phyloP scores from a whole-genome alignment of 2,113 vertebrate species.

The Ondatra zibethicus region DNA sequence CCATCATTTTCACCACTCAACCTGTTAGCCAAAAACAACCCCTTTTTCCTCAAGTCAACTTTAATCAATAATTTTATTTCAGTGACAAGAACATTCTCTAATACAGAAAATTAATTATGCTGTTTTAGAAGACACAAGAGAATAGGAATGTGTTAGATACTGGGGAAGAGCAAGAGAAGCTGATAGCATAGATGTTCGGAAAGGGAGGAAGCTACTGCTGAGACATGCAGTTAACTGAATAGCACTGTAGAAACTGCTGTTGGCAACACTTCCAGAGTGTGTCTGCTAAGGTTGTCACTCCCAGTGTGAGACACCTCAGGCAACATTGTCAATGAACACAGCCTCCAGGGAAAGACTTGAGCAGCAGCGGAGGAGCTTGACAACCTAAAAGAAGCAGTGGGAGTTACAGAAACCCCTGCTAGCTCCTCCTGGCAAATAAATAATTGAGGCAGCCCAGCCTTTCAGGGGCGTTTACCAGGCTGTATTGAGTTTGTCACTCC shows the following conservation, averaged over 20 bases:
- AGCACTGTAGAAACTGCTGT: not conserved
- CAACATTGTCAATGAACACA: not conserved
- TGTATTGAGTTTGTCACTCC: not conserved
- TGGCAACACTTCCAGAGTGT: not conserved
- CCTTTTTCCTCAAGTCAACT: not conserved
- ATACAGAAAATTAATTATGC: not conserved
- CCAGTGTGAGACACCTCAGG: conserved; percentile 34
- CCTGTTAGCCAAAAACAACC: not conserved
- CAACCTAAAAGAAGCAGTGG: not conserved
- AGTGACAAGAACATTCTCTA: not conserved
- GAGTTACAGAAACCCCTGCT: not conserved
- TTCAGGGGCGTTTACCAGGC: not conserved
- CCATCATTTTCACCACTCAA: too few relatives aligned
- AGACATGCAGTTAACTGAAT: not conserved
- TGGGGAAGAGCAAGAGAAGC: not conserved
- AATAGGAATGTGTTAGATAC: not conserved
- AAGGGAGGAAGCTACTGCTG: not conserved
- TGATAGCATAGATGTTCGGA: not conserved
- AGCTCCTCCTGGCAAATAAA: conserved; percentile 5
- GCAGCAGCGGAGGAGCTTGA: not conserved
- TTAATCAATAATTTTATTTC: not conserved
- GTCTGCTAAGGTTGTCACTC: conserved; percentile 37
- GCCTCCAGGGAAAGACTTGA: conserved; percentile 28
- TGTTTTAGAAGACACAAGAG: not conserved
- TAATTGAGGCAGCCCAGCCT: conserved; percentile 15